These are phyloP conservation scores for Mionectes olivaceus DNA, from an alignment of 2,797 vertebrate species.

Conservation along the genomic window DNA sequence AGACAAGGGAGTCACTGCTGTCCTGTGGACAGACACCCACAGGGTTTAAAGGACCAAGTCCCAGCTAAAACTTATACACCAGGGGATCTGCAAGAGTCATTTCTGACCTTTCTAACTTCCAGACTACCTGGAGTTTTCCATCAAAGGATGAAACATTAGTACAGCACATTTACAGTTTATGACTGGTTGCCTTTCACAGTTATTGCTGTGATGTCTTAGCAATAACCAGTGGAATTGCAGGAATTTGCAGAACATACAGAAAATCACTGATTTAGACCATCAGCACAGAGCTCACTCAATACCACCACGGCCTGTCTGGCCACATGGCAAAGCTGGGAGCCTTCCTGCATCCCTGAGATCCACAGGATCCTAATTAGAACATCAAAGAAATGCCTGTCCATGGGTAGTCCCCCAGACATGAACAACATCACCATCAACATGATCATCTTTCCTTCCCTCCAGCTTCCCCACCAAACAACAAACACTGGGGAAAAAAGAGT, in stretches of 20 bases:
- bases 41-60: background rate
- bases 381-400: background rate
- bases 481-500: background rate
- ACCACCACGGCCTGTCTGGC: background rate
- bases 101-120: background rate
- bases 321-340: background rate
- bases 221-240: constrained; percentile 38
- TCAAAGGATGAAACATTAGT: background rate
- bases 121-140: constrained; percentile 5
- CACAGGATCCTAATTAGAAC: background rate
- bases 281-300: background rate
- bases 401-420: background rate
- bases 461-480: background rate
- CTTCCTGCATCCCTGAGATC: background rate
- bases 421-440: background rate
- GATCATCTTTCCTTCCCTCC: background rate
- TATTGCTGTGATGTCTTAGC: constrained; percentile 9
- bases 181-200: constrained; percentile 10
- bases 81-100: background rate
- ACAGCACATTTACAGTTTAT: background rate
- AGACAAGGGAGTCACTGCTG: background rate
- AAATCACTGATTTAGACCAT: background rate
- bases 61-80: background rate
- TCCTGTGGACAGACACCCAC: background rate
- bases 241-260: constrained; percentile 39